Evolutionary conservation across 1,140 invertebrate species (phyloP), one percentile per base, ranked within the genome.

Genomic region (Charaxes varanes): DNA sequence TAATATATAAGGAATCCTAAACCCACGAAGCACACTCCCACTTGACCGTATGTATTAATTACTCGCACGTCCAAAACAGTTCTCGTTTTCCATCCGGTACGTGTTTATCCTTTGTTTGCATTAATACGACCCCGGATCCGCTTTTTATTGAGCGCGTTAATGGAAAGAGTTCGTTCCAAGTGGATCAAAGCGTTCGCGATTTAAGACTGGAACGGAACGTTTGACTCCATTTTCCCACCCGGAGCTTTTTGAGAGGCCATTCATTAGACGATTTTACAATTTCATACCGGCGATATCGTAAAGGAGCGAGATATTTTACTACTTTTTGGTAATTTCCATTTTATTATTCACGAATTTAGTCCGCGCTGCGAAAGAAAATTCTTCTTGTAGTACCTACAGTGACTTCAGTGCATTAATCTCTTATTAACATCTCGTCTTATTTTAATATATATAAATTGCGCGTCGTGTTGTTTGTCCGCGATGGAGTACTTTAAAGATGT

Each of bases 71-170:
- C 49, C 58, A 55, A 53, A 63, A 55, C 49, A 57, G 48, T 47
- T 48, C 46, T 53, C 44, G 54, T 43, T 54, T 56, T 49, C 57
- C 59, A 62, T 60, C 57, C 45, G 35, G 23, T 26, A 50, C 44
- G 38, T 52, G 64, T 62, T 60, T 43, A 59, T 43, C 59, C 56
- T 66, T 76, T 76, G 61, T 76, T 62, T 55, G 68, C 37, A 58
- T 59, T 65, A 62, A 67, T 63, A 55, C 45, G 51, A 53, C 47
- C 32, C 32, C 34, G 33, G 37, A 50, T 56, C 52, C 21, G 43
- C 17, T 42, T 49, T 48, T 48, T 41, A 49, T 49, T 42, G 40
- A 45, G 30, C 13, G 30, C 43, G 33, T 53, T 59, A 66, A 69
- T 68, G 54, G 48, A 55, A 64, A 46, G 50, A 53, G 54, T 55